Evolutionary conservation across 2,113 vertebrate genomes (phyloP).

Genomic region (Bolborhynchus lineola): DNA sequence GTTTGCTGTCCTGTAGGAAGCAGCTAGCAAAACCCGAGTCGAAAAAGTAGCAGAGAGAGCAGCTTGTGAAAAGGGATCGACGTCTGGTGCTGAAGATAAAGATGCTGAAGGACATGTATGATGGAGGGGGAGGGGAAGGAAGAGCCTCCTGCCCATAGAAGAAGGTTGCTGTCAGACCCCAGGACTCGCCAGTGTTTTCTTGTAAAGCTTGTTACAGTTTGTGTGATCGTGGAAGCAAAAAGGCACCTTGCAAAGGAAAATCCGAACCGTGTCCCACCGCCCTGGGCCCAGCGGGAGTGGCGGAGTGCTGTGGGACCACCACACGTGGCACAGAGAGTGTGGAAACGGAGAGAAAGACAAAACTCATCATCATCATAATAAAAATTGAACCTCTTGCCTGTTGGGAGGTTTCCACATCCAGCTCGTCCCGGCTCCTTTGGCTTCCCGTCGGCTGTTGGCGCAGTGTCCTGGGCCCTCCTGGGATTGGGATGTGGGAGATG

Average conservation of each 20-base stretch:
- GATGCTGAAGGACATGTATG: constrained; percentile 66
- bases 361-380: background rate
- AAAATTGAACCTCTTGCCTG: constrained; percentile 2
- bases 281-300: background rate
- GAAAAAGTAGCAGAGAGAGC: constrained; percentile 28
- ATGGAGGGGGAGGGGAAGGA: constrained; percentile 53
- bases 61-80: background rate
- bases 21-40: constrained; percentile 63
- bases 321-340: constrained; percentile 24
- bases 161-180: constrained; percentile 68
- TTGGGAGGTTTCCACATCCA: background rate
- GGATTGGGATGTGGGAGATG: background rate
- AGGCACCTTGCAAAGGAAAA: constrained; percentile 39
- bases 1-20: constrained; percentile 66
- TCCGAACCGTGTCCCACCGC: background rate
- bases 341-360: background rate
- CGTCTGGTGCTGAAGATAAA: background rate
- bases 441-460: background rate
- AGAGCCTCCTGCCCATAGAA: constrained; percentile 27
- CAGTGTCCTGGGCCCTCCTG: background rate
- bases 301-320: constrained; percentile 57
- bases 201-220: constrained; percentile 75
- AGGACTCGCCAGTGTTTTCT: constrained; percentile 72
- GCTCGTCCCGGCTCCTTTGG: constrained; percentile 11
- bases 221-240: constrained; percentile 74